Evolutionary conservation across 2,113 vertebrate species (phyloP).

Genomic region (Theristicus caerulescens): DNA sequence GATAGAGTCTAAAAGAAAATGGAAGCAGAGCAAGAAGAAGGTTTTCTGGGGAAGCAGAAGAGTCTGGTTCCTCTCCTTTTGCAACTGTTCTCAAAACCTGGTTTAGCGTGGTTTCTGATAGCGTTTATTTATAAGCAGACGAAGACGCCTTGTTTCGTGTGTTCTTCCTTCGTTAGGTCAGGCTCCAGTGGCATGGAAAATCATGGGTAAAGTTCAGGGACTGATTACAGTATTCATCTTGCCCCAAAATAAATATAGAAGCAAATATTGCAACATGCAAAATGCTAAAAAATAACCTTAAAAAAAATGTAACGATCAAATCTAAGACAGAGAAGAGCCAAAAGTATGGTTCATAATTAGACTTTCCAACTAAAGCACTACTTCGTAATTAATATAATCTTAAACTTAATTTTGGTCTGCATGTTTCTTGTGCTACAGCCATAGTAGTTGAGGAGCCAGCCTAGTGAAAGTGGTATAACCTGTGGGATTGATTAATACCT

Average conservation of each 20-base stretch:
- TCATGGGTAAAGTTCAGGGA: conserved; percentile 44
- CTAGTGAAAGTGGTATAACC: neutral
- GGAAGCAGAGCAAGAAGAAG: neutral
- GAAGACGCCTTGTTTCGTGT: neutral
- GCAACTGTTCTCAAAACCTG: neutral
- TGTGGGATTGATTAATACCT: neutral
- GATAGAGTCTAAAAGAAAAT: neutral
- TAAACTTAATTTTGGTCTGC: neutral
- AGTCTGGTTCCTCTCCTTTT: neutral
- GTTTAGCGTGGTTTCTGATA: neutral
- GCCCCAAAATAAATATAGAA: conserved; percentile 38
- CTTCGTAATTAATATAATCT: neutral
- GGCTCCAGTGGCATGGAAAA: neutral
- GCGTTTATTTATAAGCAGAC: neutral
- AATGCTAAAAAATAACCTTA: neutral
- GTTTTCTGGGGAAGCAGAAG: neutral
- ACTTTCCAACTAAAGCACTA: neutral
- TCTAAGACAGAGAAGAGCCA: neutral
- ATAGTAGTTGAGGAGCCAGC: neutral
- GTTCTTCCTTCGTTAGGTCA: neutral
- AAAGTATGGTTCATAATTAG: neutral
- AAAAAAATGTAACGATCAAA: neutral
- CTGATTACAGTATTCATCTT: neutral
- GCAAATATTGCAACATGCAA: conserved; percentile 39
- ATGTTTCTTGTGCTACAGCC: neutral